Base-by-base conservation (phyloP, 2,888 invertebrate genomes). In the Clivina fossor region DNA sequence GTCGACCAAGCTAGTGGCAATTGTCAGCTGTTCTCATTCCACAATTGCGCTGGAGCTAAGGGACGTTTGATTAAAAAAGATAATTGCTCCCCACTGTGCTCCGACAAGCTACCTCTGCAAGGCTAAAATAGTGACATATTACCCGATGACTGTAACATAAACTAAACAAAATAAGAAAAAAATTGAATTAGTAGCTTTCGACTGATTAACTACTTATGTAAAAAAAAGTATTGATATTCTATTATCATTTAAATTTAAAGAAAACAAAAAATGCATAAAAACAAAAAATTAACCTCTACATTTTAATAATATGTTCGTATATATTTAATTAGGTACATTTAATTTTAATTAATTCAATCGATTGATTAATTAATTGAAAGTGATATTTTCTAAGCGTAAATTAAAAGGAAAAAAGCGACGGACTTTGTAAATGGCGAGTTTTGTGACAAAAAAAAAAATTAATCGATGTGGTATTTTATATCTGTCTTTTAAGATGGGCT, bases 1-100 rank as follows among this genome's bases (percentile, higher is more conserved):
- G 68, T 69, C 66, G 69, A 69, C 70, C 66, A 66, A 67, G 64
- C 64, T 65, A 63, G 62, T 64, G 62, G 63, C 64, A 61, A 59
- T 62, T 64, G 67, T 66, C 69, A 65, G 65, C 68, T 68, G 68
- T 68, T 59, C 48, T 64, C 48, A 51, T 51, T 51, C 51, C 51
- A 51, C 41, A 51, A 48, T 48, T 48, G 22, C 37, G 18, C 37
- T 1, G n/a, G n/a, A n/a, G n/a, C n/a, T n/a, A n/a, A n/a, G n/a
- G n/a, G n/a, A n/a, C n/a, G n/a, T n/a, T n/a, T n/a, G n/a, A n/a
- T n/a, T n/a, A n/a, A n/a, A n/a, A n/a, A 32, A 32, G 4, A 4
- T 7, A 32, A 32, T 32, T 32, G n/a, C 4, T 32, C 13, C 3
- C 4, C n/a, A 3, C 11, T 32, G 9, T n/a, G 13, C 4, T 32